Conservation (phyloP, 2,888 invertebrate species). For the Parapristionchus giblindavisi region DNA sequence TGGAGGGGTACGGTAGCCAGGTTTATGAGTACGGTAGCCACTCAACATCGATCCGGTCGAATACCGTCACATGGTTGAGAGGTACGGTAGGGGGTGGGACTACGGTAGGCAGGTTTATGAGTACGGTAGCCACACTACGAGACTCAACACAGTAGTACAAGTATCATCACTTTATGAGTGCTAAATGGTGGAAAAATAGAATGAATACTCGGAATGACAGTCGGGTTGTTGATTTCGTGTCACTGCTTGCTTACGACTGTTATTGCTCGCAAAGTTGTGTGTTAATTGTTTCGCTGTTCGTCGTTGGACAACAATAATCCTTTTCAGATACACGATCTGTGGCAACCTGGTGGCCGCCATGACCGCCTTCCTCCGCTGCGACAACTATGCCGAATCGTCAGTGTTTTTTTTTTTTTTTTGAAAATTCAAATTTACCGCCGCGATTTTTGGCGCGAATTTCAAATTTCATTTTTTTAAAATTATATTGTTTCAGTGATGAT, state of each 20-base stretch:
- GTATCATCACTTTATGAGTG: not conserved
- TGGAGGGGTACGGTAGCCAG: slow-evolving; percentile 4
- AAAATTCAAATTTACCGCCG: not conserved
- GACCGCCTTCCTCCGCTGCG: slow-evolving; percentile 17
- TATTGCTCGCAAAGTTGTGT: not conserved
- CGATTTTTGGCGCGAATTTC: not conserved
- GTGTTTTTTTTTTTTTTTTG: too few relatives aligned
- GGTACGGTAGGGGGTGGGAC: slow-evolving; percentile 20
- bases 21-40: not conserved
- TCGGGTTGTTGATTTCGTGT: not conserved
- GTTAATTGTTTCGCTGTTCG: not conserved
- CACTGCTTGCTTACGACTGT: not conserved
- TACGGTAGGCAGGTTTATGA: not conserved
- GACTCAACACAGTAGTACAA: too few relatives aligned
- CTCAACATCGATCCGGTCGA: slow-evolving; percentile 13
- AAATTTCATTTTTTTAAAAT: not conserved
- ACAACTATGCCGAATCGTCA: slow-evolving; percentile 10
- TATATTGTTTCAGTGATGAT: not conserved
- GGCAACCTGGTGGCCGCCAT: slow-evolving; percentile 23
- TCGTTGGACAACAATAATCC: not conserved
- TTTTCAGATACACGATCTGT: slow-evolving; percentile 14
- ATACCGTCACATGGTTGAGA: slow-evolving; percentile 23
- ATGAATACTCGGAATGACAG: not conserved
- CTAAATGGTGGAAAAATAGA: not conserved
- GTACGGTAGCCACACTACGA: too few relatives aligned